A percentile compares a stretch with the other conserved stretches of the same genome.
These are phyloP conservation scores for Clarias fuscus DNA, from an alignment of 2,797 vertebrate species.

Conservation along the genomic window DNA sequence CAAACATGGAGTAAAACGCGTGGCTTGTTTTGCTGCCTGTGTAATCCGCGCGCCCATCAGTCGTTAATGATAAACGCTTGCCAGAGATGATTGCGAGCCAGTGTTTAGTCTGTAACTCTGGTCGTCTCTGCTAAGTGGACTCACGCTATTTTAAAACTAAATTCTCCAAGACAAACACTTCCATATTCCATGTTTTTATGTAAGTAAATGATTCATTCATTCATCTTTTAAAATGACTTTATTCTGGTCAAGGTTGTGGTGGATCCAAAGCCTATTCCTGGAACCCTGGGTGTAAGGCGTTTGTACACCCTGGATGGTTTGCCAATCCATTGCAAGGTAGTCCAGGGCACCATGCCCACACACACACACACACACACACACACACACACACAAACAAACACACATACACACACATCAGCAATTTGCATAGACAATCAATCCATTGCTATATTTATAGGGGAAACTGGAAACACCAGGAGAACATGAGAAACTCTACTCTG, in stretches of 20 bases:
- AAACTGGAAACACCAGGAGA: background rate
- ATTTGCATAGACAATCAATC: background rate
- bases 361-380: background rate
- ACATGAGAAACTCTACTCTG: background rate
- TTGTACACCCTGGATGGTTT: background rate
- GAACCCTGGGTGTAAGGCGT: background rate
- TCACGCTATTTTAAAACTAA: constrained; percentile 9
- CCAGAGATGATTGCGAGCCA: constrained; percentile 14
- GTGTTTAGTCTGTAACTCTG: constrained; percentile 33
- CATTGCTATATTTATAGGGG: background rate
- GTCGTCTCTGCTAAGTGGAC: background rate
- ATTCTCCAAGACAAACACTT: constrained; percentile 13
- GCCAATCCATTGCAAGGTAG: background rate
- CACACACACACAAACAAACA: no score
- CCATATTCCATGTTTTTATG: constrained; percentile 3
- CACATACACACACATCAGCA: background rate
- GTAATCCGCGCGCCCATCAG: background rate
- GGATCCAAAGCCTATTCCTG: background rate
- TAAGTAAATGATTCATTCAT: background rate
- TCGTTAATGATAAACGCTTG: background rate
- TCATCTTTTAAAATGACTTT: background rate
- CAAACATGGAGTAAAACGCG: constrained; percentile 2
- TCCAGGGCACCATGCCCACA: background rate
- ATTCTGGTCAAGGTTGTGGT: background rate
- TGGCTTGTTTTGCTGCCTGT: background rate